Evolutionary conservation across 2,797 vertebrate genomes (phyloP).

Genomic region (Pseudochromis fuscus): DNA sequence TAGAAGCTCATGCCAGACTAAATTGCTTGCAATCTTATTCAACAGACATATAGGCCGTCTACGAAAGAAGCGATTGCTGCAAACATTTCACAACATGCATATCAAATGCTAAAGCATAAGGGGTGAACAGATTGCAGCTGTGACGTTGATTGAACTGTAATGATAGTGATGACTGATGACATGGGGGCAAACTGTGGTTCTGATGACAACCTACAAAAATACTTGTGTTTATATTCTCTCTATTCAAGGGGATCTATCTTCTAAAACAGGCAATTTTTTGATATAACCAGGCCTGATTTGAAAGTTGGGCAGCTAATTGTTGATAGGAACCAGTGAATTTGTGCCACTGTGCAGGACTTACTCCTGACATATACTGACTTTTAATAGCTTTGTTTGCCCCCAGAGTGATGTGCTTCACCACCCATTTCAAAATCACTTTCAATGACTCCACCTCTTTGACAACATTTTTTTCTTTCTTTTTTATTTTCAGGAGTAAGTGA

Average conservation of each 20-base stretch:
- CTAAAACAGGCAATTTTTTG: not conserved
- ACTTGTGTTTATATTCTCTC: not conserved
- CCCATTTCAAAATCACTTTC: conserved; percentile 14
- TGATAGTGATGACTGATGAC: not conserved
- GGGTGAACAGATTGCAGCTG: conserved; percentile 1
- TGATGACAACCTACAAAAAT: conserved; percentile 1
- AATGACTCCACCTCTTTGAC: conserved; percentile 1
- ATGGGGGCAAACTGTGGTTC: not conserved
- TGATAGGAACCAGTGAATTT: not conserved
- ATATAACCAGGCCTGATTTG: not conserved
- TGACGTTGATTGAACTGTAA: conserved; percentile 7
- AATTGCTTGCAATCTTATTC: conserved; percentile 33
- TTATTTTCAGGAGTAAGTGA: not conserved
- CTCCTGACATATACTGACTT: conserved; percentile 7
- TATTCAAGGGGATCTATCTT: conserved; percentile 6
- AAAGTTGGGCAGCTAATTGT: not conserved
- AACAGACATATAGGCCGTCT: conserved; percentile 25
- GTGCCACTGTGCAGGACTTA: conserved; percentile 1
- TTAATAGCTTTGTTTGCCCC: conserved; percentile 6
- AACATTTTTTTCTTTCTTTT: conserved; percentile 4
- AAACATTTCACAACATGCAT: conserved; percentile 17
- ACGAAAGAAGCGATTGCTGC: conserved; percentile 17
- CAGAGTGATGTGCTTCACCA: not conserved
- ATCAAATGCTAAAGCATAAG: conserved; percentile 20
- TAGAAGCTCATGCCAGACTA: conserved; percentile 13